Evolutionary conservation across 1,140 invertebrate species (phyloP).

Genomic region (Gonatopus flavifemur): DNA sequence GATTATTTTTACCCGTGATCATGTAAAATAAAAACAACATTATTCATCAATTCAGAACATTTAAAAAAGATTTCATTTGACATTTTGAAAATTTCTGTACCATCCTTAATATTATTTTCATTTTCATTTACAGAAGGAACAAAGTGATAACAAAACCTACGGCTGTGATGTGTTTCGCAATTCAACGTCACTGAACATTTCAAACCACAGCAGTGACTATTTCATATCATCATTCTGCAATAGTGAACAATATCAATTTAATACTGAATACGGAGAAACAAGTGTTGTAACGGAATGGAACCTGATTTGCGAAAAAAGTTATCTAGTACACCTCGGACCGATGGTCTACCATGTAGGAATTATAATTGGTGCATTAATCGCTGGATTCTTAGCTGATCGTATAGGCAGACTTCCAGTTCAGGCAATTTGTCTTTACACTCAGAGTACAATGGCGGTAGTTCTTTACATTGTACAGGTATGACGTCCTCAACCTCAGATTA

Average conservation of each 20-base stretch:
- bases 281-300: conserved; percentile 54
- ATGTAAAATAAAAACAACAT: no score
- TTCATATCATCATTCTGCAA: no score
- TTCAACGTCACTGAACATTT: no score
- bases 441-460: conserved; percentile 55
- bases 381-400: conserved; percentile 59
- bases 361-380: conserved; percentile 59
- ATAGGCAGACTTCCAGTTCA: conserved; percentile 59
- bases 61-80: no score
- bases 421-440: conserved; percentile 57
- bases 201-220: no score
- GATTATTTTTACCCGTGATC: no score
- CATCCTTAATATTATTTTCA: no score
- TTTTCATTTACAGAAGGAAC: no score
- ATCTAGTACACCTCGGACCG: conserved; percentile 50
- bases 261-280: conserved; percentile 27
- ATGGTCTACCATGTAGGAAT: conserved; percentile 59
- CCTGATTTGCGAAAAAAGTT: conserved; percentile 59
- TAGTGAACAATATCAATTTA: conserved; percentile 32
- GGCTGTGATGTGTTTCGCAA: conserved; percentile 26
- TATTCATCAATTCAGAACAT: no score
- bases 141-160: conserved; percentile 32
- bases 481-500: background rate
- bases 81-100: no score
- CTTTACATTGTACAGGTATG: conserved; percentile 55